Evolutionary conservation across 2,888 invertebrate species (phyloP).

Genomic region (Pollenia griseotomentosa): DNA sequence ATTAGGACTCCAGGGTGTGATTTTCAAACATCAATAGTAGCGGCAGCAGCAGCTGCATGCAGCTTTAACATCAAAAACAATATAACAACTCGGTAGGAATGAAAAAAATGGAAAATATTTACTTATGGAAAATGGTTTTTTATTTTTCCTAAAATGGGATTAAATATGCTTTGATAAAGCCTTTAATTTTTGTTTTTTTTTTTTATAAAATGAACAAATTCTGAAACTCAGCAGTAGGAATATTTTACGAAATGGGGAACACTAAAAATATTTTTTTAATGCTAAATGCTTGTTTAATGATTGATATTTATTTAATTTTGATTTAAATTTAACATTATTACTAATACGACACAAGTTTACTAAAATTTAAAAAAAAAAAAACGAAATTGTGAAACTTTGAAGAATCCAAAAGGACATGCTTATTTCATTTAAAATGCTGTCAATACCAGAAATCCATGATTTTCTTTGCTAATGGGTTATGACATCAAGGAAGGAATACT

Average conservation of each 20-base stretch:
- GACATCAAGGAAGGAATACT: too few relatives aligned
- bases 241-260: too few relatives aligned
- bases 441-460: too few relatives aligned
- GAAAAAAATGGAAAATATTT: neutral
- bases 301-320: neutral
- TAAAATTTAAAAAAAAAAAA: too few relatives aligned
- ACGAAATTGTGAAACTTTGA: too few relatives aligned
- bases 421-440: too few relatives aligned
- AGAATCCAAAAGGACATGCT: too few relatives aligned
- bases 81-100: neutral
- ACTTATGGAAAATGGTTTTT: neutral
- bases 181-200: neutral
- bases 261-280: too few relatives aligned
- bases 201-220: too few relatives aligned
- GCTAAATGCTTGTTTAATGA: too few relatives aligned
- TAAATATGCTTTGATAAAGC: neutral
- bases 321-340: neutral
- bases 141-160: neutral
- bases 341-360: neutral
- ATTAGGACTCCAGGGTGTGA: conserved; percentile 36
- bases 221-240: too few relatives aligned
- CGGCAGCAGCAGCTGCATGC: neutral
- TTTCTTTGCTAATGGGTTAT: too few relatives aligned
- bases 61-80: neutral
- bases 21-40: conserved; percentile 21